phyloP scores from a whole-genome alignment of 2,113 vertebrate species.

The Smithornis capensis region DNA sequence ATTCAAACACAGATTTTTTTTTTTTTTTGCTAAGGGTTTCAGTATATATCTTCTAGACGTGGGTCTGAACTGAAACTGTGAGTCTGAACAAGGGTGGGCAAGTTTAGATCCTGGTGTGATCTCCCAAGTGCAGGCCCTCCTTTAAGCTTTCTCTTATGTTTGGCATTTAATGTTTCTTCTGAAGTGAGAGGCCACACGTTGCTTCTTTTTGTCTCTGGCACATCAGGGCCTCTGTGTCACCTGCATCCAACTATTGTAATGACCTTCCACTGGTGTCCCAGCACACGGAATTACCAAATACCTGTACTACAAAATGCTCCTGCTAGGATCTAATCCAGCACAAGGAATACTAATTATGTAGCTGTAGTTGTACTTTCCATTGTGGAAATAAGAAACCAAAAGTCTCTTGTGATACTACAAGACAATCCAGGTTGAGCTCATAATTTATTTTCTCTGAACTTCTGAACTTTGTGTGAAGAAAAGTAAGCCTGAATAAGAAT shows the following conservation, averaged over 20 bases:
- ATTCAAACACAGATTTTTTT: background rate
- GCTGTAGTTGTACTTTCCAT: background rate
- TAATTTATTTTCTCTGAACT: background rate
- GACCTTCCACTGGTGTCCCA: conserved; percentile 7
- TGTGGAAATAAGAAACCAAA: conserved; percentile 38
- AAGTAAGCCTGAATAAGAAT: background rate
- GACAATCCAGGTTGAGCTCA: background rate
- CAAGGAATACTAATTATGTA: conserved; percentile 12
- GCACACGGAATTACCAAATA: background rate
- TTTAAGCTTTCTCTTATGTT: background rate
- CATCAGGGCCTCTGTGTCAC: background rate
- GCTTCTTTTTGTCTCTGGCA: background rate
- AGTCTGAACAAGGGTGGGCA: background rate
- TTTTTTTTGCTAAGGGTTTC: background rate
- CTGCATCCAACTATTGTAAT: conserved; percentile 1
- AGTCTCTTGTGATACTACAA: background rate
- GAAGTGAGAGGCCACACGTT: background rate
- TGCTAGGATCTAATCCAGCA: background rate
- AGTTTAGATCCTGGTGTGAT: background rate
- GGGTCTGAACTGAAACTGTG: background rate
- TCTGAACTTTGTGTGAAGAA: background rate
- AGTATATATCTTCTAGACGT: background rate
- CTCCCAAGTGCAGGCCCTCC: background rate
- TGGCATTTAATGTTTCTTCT: background rate
- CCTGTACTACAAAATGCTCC: background rate